Evolutionary conservation across 2,113 vertebrate species (phyloP), one percentile per base, ranked within the genome.

Genomic region (Uria aalge): DNA sequence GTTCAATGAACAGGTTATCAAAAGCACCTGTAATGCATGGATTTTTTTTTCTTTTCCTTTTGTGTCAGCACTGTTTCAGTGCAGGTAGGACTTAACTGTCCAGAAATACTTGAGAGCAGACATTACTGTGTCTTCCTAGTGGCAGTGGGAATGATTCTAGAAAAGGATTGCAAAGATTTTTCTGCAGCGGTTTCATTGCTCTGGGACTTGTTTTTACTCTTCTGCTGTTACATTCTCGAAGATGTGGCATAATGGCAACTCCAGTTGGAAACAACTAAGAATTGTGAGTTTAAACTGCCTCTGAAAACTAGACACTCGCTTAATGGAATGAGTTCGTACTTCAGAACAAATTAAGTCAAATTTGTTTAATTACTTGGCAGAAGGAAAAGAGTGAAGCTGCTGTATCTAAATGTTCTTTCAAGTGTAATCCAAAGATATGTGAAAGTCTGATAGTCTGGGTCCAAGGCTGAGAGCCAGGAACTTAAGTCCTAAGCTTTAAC

Each of bases 301-400:
- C 80, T 88, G 92, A 82, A 93, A 94, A 72, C 53, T 43, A 29
- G 75, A 77, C 52, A 24, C 47, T 78, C 50, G 59, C 41, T 88
- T 85, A 77, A 50, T 92, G 66, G 73, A 56, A 68, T 68, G 60
- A 87, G 64, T 81, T 91, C 4, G 43, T 92, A 11, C 77, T 96
- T 94, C 83, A 91, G 80, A 86, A 72, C 83, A 84, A 92, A 94
- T 81, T 32, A 77, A 86, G 50, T 81, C 50, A 38, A 57, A 75
- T 91, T 78, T 91, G 38, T 81, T 71, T 80, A 94, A 94, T 94
- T 93, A 73, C 90, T 85, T 84, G 62, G 32, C 93, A 90, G 94
- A 73, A 90, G 71, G 72, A 85, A 64, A 60, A 47, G 30, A 83
- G 38, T 64, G 57, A 45, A 48, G 62, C 30, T 45, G 67, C 75